These are phyloP conservation scores for Peromyscus polionotus DNA, from an alignment of 2,113 vertebrate species.

Conservation along the genomic window DNA sequence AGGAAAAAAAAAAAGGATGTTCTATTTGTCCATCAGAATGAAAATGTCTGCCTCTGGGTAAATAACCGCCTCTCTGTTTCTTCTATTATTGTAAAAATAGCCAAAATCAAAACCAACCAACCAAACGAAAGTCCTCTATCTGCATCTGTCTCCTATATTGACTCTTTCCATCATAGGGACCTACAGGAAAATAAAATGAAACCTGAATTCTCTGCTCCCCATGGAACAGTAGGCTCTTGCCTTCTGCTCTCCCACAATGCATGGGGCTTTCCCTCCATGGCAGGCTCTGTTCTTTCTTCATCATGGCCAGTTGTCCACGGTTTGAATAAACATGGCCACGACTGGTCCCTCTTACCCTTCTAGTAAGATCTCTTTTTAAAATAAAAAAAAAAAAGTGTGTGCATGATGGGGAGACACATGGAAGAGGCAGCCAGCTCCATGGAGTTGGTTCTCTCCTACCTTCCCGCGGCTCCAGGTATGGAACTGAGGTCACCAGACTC, in stretches of 20 bases:
- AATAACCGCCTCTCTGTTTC: neutral
- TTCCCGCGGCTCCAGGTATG: neutral
- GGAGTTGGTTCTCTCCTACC: neutral
- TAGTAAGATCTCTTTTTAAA: neutral
- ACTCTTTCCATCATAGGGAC: neutral
- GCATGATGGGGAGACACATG: neutral
- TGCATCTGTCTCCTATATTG: neutral
- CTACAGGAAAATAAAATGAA: neutral
- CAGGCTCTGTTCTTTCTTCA: neutral
- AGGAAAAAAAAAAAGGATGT: neutral
- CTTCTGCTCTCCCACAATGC: neutral
- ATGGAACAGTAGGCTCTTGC: neutral
- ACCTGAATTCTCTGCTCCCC: neutral
- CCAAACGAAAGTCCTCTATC: neutral
- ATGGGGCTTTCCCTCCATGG: neutral
- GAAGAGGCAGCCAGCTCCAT: neutral
- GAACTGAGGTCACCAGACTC: neutral
- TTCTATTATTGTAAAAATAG: neutral
- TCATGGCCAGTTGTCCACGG: neutral
- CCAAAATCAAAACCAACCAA: neutral
- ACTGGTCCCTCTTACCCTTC: neutral
- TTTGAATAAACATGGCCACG: neutral
- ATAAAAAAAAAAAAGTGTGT: neutral
- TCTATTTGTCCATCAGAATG: neutral
- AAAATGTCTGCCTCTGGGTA: neutral